Base-by-base conservation (phyloP, 2,888 invertebrate species). In the Smittia sp. region DNA sequence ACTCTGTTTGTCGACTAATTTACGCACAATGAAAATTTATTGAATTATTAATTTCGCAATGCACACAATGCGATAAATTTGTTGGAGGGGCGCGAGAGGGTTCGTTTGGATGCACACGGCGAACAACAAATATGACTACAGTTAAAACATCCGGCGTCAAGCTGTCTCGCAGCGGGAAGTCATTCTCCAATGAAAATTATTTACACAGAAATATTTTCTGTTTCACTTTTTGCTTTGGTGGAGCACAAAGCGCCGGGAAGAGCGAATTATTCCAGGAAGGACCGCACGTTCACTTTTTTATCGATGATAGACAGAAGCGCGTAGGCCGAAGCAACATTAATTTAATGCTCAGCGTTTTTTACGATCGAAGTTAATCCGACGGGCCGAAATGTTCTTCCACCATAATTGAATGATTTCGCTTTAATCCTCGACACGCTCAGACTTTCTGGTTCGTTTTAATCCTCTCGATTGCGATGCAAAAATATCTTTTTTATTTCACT, bases 111-210 rank as follows among this genome's bases (percentile, higher is more conserved):
- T 18, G 3, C 69, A 69, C 52, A 69, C 69, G 46, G 69, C 11
- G 69, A 69, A 25, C 25, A 54, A 69, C 69, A 69, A 69, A 69
- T 69, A 69, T 69, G 69, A 69, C 24, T 41, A 69, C 69, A 52
- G 69, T 69, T 69, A 69, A 69, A 69, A 69, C 52, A 69, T 69
- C 69, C 54, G 69, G 69, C 69, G 69, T 69, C 69, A 69, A 69
- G 69, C 69, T 69, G 69, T 69, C 69, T 69, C 69, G 25, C 69
- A 69, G 54, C 27, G 41, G 32, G 69, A 69, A 15, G 22, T 25
- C 69, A 69, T 69, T 27, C 69, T 52, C 69, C 2, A 46, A 6
- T 2, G 11, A 69, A 63, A 69, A 69, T 69, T 69, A 69, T 69
- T 69, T 54, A 69, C 69, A 69, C 69, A 52, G 27, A 68, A 52